phyloP scores from a whole-genome alignment of 2,797 vertebrate genomes.

The Dendrocincla tyrannina region DNA sequence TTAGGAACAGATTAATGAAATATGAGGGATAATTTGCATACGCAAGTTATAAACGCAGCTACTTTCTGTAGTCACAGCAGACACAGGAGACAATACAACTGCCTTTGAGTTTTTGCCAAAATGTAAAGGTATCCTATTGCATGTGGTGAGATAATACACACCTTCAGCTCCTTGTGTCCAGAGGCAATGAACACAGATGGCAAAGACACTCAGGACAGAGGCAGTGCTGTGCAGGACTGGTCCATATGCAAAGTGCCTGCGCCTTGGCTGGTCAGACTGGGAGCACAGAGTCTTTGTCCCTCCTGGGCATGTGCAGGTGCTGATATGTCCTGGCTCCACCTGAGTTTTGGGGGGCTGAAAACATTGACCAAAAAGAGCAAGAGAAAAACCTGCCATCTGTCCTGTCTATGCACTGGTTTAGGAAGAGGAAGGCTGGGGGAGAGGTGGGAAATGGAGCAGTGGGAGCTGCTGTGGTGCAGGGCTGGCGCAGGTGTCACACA shows the following conservation, averaged over 20 bases:
- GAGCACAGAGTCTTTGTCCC: background rate
- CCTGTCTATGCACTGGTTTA: background rate
- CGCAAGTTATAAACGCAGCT: constrained; percentile 40
- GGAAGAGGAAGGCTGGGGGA: background rate
- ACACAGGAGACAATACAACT: constrained; percentile 16
- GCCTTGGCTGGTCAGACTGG: background rate
- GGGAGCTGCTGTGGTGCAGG: background rate
- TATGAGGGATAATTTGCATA: constrained; percentile 22
- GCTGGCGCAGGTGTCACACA: rapidly evolving
- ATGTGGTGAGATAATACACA: background rate
- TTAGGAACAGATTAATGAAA: constrained; percentile 44
- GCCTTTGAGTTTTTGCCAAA: constrained; percentile 48
- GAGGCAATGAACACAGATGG: background rate
- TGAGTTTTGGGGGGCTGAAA: background rate
- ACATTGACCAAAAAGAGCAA: background rate
- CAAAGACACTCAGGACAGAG: background rate
- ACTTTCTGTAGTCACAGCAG: constrained; percentile 41
- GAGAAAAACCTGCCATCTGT: background rate
- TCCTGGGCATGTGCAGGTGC: background rate
- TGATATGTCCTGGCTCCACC: background rate
- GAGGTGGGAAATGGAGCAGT: background rate
- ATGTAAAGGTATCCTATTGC: constrained; percentile 6
- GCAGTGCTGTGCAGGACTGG: background rate
- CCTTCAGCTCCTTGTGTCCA: background rate
- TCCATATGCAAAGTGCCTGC: background rate